phyloP scores from a whole-genome alignment of 2,888 invertebrate genomes.

The Notocelia uddmanniana region DNA sequence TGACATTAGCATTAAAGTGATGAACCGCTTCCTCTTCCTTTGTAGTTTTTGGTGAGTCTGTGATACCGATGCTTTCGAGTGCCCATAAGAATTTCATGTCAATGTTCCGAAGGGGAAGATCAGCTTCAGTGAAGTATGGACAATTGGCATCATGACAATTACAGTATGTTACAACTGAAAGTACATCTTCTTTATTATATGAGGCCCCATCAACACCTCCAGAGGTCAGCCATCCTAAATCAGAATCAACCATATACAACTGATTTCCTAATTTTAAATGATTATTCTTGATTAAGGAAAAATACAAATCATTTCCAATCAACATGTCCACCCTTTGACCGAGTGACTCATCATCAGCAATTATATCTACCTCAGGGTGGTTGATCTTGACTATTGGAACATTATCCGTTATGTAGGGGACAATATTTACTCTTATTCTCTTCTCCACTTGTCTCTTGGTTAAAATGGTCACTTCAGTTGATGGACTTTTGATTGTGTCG shows the following conservation, averaged over 20 bases:
- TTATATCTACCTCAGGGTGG: not conserved
- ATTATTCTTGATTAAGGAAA: not conserved
- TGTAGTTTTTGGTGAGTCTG: slow-evolving; percentile 7
- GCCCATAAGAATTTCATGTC: slow-evolving; percentile 8
- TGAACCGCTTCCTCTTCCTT: slow-evolving; percentile 10
- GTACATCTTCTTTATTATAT: not conserved
- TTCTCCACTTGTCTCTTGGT: not conserved
- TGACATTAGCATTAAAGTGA: not conserved
- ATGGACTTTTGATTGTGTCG: not conserved
- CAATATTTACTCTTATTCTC: not conserved
- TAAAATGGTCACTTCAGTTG: not conserved
- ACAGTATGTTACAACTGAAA: slow-evolving; percentile 8
- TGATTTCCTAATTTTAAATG: not conserved
- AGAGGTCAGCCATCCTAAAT: not conserved
- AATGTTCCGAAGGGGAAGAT: slow-evolving; percentile 2
- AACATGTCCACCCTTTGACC: not conserved
- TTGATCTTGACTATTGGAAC: not conserved
- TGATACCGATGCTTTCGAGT: slow-evolving; percentile 1
- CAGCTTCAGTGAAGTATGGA: slow-evolving; percentile 1
- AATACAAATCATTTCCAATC: slow-evolving; percentile 3
- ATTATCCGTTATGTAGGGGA: slow-evolving; percentile 1
- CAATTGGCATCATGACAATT: not conserved
- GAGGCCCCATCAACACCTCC: not conserved
- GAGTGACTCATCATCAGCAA: not conserved
- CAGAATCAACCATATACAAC: not conserved